Evolutionary conservation across 2,888 invertebrate species (phyloP), one percentile per base, ranked within the genome.

Genomic region (Biston stratarius): DNA sequence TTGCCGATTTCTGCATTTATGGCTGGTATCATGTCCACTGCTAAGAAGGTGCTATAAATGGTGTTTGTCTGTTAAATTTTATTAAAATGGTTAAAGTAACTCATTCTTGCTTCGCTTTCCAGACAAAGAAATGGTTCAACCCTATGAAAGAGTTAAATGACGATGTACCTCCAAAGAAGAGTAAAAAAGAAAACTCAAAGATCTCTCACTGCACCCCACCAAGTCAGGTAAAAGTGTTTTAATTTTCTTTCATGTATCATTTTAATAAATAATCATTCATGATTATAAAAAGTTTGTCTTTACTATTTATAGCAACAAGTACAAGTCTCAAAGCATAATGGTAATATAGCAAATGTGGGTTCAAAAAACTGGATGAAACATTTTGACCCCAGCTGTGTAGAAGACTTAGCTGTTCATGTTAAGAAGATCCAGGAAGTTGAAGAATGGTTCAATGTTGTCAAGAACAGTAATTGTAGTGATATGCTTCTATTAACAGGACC

Each of bases 401-500:
- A 94, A 49, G 97, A 97, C 56, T 89, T 97, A 60, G 97, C 97
- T 49, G 95, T 97, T 6, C 96, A 97, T 82, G 89, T 94, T 67
- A 97, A 97, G 84, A 97, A 97, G 87, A 85, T 97, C 5, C 94
- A 94, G 77, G 97, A 97, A 88, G 91, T 97, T 45, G 95, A 96
- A 76, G 90, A 94, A 36, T 97, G 97, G 97, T 76, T 97, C 56
- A 92, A 83, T 80, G 79, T 77, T 40, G 86, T 89, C 0, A 81
- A 83, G 71, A 70, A 73, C 24, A 78, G 69, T 12, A 89, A 85
- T 64, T 78, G 77, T 61, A 87, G 91, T 72, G 90, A 94, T 60
- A 95, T 97, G 72, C 89, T 98, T 47, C 84, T 98, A 6, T 76
- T 98, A 33, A 96, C 96, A 8, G 98, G 98, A 0, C 97, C 98